phyloP scores from a whole-genome alignment of 2,888 invertebrate species.

The Trypoxylon attenuatum region DNA sequence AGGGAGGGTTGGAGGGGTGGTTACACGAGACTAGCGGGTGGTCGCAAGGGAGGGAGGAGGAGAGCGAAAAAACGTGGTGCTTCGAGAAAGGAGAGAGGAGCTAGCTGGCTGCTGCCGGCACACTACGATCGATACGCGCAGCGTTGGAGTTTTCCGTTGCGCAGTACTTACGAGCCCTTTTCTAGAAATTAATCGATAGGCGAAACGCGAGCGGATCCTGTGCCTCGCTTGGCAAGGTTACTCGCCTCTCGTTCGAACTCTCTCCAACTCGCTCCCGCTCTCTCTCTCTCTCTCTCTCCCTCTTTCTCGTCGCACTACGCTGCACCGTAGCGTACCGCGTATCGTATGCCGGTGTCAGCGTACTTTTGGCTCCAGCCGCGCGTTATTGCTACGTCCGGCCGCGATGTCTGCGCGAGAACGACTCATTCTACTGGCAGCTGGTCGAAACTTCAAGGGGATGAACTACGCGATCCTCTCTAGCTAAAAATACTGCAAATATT shows the following conservation, averaged over 20 bases:
- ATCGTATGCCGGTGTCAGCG: background rate
- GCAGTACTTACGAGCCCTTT: slow-evolving; percentile 44
- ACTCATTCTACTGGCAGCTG: background rate
- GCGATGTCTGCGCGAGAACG: background rate
- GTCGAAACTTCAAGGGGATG: background rate
- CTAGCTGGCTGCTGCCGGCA: background rate
- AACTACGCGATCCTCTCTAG: background rate
- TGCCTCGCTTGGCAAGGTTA: background rate
- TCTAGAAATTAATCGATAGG: slow-evolving; percentile 48
- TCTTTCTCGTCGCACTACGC: background rate
- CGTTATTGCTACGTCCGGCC: background rate
- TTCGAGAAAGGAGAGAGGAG: slow-evolving; percentile 36
- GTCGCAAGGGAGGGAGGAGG: slow-evolving; percentile 7
- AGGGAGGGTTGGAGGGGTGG: background rate
- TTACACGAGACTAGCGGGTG: background rate
- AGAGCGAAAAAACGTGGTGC: slow-evolving; percentile 21
- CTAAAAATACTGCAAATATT: background rate
- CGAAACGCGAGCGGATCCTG: slow-evolving; percentile 26
- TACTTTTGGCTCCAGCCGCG: background rate
- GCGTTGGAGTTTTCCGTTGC: slow-evolving; percentile 49
- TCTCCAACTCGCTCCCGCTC: background rate
- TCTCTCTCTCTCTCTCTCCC: background rate
- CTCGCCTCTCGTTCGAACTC: background rate
- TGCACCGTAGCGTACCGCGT: no score
- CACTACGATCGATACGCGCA: slow-evolving; percentile 51